Evolutionary conservation across 35 echinoderm and acorn worm genomes (phyloP), one percentile per base, ranked within the genome.

Genomic region (Holothuria glaberrima): DNA sequence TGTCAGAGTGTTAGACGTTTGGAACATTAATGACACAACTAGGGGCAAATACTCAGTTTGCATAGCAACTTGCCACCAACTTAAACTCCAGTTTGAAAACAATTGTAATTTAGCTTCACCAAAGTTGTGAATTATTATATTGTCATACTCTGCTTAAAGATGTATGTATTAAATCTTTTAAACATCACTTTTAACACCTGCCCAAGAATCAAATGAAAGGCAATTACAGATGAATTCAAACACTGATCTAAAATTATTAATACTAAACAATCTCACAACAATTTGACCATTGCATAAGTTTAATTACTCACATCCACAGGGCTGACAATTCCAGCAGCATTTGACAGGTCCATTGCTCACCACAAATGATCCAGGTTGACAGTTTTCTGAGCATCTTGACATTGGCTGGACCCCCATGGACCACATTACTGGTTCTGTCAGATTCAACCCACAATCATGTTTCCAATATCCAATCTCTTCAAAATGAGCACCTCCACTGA

Each of bases 261-360:
- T n/a, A n/a, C n/a, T n/a, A n/a, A n/a, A n/a, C n/a, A n/a, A n/a
- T n/a, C n/a, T n/a, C n/a, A n/a, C n/a, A n/a, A n/a, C 3, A 67
- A 67, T 67, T 22, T 16, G 29, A 67, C 29, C 6, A 16, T 67
- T 46, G 4, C 44, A 46, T 5, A 46, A 46, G 63, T 30, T 4
- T 69, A 12, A 33, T 69, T 10, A 69, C 68, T 46, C 78, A 94
- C 95, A 92, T 67, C 88, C 78, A 69, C 95, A 97, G 27, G 7
- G 24, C 56, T 75, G 69, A 90, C 95, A 97, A 20, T 92, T 28
- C 95, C 95, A 97, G 68, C 95, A 97, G 66, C 95, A 97, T 27
- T 76, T 81, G 21, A 90, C 30, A 27, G 58, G 79, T 14, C 54
- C 56, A 78, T 89, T 22, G 25, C 22, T 30, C 20, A 92, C 67